Evolutionary conservation across 2,113 vertebrate genomes (phyloP).

Genomic region (Nipponia nippon): DNA sequence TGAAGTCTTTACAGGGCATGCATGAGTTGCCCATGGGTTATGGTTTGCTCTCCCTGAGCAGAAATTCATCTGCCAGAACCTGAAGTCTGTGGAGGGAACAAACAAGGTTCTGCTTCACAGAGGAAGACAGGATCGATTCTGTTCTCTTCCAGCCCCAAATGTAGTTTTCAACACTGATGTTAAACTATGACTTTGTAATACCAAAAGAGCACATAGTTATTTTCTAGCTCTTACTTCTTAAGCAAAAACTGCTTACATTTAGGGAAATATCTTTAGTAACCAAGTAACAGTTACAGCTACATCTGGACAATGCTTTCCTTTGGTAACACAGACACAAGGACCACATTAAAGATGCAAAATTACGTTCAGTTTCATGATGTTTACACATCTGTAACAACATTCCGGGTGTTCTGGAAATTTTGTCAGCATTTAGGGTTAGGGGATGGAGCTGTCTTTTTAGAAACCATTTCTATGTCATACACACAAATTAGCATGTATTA

Average conservation of each 20-base stretch:
- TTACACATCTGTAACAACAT: not conserved
- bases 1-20: not conserved
- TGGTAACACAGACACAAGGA: not conserved
- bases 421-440: not conserved
- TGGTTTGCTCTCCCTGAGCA: not conserved
- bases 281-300: not conserved
- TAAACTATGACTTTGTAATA: not conserved
- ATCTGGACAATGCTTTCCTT: not conserved
- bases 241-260: not conserved
- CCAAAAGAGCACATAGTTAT: not conserved
- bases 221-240: not conserved
- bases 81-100: not conserved
- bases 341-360: not conserved
- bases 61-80: not conserved
- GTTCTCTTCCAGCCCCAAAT: not conserved
- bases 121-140: not conserved
- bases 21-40: not conserved
- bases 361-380: not conserved
- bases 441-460: not conserved
- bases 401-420: not conserved
- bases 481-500: constrained; percentile 7
- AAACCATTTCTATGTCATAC: not conserved
- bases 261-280: not conserved
- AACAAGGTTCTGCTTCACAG: not conserved
- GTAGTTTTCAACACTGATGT: not conserved